These are phyloP conservation scores for Cygnus atratus DNA, from an alignment of 2,113 vertebrate genomes.

Conservation along the genomic window DNA sequence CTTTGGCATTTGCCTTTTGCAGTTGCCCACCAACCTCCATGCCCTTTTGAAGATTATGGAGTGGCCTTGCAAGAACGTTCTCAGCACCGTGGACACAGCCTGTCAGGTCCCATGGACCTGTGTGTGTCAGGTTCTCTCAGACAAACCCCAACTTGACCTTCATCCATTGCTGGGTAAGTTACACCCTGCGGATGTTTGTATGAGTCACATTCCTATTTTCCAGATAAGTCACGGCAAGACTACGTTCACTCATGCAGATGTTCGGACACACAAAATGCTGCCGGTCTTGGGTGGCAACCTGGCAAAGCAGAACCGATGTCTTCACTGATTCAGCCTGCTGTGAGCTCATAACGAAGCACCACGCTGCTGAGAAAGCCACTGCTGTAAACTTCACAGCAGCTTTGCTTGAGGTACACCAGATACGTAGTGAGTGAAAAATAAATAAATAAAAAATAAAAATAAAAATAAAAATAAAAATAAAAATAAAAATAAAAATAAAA, in stretches of 20 bases:
- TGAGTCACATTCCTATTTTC: neutral
- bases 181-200: neutral
- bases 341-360: neutral
- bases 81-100: neutral
- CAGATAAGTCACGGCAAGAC: neutral
- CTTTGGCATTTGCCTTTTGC: neutral
- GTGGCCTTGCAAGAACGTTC: neutral
- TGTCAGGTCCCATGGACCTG: neutral
- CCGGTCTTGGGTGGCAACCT: neutral
- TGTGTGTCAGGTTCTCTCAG: neutral
- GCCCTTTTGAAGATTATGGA: neutral
- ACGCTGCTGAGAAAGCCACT: neutral
- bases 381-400: neutral
- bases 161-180: neutral
- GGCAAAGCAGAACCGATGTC: neutral
- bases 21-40: neutral
- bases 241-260: rapidly evolving
- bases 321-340: neutral
- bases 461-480: too few species aligned
- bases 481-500: too few species aligned
- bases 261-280: neutral
- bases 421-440: neutral
- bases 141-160: neutral
- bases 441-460: neutral
- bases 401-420: neutral